Base-by-base conservation (phyloP, 2,888 invertebrate genomes). In the Drosophila gaucha region DNA sequence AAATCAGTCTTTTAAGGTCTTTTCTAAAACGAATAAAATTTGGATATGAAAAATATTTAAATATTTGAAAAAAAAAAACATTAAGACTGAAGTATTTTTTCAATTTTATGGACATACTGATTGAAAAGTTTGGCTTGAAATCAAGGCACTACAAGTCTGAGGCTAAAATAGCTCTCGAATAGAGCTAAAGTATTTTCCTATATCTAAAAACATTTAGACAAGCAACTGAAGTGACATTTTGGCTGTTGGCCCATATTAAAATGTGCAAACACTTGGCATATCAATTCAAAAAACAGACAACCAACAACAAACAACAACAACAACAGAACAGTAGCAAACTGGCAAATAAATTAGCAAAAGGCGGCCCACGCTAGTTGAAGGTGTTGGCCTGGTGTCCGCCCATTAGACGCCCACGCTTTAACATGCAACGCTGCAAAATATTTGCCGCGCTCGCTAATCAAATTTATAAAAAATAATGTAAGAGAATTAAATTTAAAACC, bases 401-500 rank as follows among this genome's bases (percentile, higher is more conserved):
- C 46, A 38, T 28, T 4, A 6, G 28, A 35, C 35, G 38, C 47
- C 49, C 38, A 43, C 57, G 36, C 41, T 10, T 2, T 14, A 22
- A 38, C 72, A 72, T 59, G 71, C 67, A 43, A 67, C 10, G 6
- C 47, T 60, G 82, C 65, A 72, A 78, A 78, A 75, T 71, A 64
- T 72, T 70, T 76, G 60, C 56, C 56, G 52, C 62, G 59, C 50
- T 54, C 59, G 63, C 86, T 90, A 89, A 90, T 89, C 88, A 90
- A 89, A 89, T 90, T 90, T 88, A 89, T 78, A 35, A 8, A 55
- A 78, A 63, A 65, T 51, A 46, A 51, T 43, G n/a, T 4, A 47
- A 36, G 26, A 14, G 18, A 31, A 60, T 26, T 24, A 30, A 38
- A 46, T 22, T 14, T 10, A n/a, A 10, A 58, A 47, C n/a, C n/a